Evolutionary conservation across 2,888 invertebrate genomes (phyloP), one percentile per base, ranked within the genome.

Genomic region (Mythimna albipuncta): DNA sequence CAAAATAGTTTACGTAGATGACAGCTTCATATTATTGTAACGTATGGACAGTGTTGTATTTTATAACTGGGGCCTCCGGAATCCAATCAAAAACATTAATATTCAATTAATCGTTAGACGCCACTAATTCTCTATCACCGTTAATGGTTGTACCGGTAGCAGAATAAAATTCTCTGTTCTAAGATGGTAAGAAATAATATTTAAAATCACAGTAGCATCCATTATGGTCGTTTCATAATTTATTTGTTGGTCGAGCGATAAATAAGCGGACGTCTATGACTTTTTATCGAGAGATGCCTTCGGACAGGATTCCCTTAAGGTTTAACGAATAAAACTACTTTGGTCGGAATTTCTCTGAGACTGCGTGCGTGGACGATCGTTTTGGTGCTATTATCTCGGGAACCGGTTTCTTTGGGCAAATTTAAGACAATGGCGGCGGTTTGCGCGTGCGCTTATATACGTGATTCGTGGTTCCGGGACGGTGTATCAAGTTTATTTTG

Each of bases 331-430:
- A 81, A 86, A 86, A 85, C 83, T 82, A 82, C 85, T 81, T 75
- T 70, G 76, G 80, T 79, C 69, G 86, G 86, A 82, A 86, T 85
- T 82, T 86, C 82, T 80, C 77, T 67, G 75, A 82, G 83, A 77
- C 81, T 81, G 73, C 75, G 78, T 85, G 83, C 79, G 85, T 84
- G 82, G 86, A 86, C 79, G 86, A 75, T 81, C 82, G 90, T 91
- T 93, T 86, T 91, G 89, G 90, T 89, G 89, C 91, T 90, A 94
- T 93, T 94, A 94, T 93, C 92, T 92, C 77, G 87, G 58, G 85
- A 89, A 96, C 96, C 95, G 95, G 96, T 95, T 93, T 87, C 88
- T 92, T 93, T 92, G 90, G 92, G 91, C 91, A 90, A 93, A 94
- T 94, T 93, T 94, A 89, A 94, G 92, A 96, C 94, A 95, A 95